Evolutionary conservation across 2,888 invertebrate species (phyloP), one percentile per base, ranked within the genome.

Genomic region (Barypeithes pellucidus): DNA sequence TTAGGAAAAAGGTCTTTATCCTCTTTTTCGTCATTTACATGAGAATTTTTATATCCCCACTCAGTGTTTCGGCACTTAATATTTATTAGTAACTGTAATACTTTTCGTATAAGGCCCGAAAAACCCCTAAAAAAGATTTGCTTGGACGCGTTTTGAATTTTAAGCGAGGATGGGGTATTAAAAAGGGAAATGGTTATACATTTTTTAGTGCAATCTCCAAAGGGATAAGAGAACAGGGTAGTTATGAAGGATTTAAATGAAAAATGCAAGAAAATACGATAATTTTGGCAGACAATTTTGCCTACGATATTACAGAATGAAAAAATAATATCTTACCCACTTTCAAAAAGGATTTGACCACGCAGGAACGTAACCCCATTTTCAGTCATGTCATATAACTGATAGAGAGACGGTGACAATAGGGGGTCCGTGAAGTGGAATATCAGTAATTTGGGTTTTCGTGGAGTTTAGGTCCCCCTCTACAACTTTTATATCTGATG

Each of bases 111-210:
- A 63, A 54, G 43, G 54, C 43, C 45, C 45, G 20, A 71, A 71
- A 71, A 70, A 71, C 65, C 65, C 36, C 54, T 63, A 50, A 50
- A 73, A 73, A 73, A 65, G 73, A 73, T 68, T 73, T 73, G 43
- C 39, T 57, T 52, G 33, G 60, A 68, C 73, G 60, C 67, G 43
- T 57, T 65, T 63, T 65, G 73, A 73, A 73, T 73, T 73, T 73
- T 68, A 73, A 73, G 73, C 41, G 68, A 11, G n/a, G 47, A 69
- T 63, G 57, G 73, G 65, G 73, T 73, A 68, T 67, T 73, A 73
- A 63, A 67, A 68, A 63, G 62, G 60, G 65, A 73, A 69, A 73
- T 24, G 65, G 54, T 50, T 65, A 68, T 68, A 73, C 54, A 73
- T 73, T 68, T 63, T 73, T 73, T 65, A 73, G 36, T 65, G 54